These are phyloP conservation scores for Drosophila virilis DNA, from an alignment of 1,140 invertebrate genomes.

Conservation along the genomic window DNA sequence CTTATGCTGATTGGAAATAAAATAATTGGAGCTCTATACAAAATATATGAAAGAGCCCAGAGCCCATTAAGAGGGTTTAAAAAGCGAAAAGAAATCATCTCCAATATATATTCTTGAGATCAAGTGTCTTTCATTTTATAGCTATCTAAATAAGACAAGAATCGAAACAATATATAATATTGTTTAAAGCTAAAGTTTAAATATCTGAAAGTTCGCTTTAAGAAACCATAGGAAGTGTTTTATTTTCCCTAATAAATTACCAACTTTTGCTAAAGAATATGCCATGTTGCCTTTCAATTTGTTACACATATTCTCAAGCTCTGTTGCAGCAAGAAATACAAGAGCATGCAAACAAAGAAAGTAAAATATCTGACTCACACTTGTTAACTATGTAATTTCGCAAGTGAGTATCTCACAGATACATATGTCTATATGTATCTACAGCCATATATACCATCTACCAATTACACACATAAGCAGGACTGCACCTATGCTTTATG, in stretches of 20 bases:
- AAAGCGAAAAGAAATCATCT: too few species aligned
- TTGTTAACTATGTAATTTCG: constrained; percentile 1
- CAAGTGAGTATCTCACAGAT: constrained; percentile 21
- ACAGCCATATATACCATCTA: constrained; percentile 1
- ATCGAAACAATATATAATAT: too few species aligned
- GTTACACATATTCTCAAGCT: not conserved
- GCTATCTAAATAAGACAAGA: too few species aligned
- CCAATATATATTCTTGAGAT: too few species aligned
- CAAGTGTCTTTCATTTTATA: too few species aligned
- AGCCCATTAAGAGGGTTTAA: too few species aligned
- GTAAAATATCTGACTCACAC: constrained; percentile 12
- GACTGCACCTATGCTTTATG: constrained; percentile 67
- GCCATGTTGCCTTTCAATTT: not conserved
- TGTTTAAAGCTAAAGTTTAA: too few species aligned
- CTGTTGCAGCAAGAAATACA: not conserved
- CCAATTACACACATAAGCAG: constrained; percentile 38
- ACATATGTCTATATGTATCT: constrained; percentile 15
- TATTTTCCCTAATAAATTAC: not conserved
- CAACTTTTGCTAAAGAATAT: not conserved
- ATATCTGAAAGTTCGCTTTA: too few species aligned
- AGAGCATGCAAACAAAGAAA: constrained; percentile 10
- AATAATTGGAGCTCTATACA: too few species aligned
- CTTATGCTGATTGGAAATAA: not conserved
- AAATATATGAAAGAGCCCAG: too few species aligned
- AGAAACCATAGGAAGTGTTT: too few species aligned